These are phyloP conservation scores for Cheilosia pagana DNA, from an alignment of 2,888 invertebrate species.

Conservation along the genomic window DNA sequence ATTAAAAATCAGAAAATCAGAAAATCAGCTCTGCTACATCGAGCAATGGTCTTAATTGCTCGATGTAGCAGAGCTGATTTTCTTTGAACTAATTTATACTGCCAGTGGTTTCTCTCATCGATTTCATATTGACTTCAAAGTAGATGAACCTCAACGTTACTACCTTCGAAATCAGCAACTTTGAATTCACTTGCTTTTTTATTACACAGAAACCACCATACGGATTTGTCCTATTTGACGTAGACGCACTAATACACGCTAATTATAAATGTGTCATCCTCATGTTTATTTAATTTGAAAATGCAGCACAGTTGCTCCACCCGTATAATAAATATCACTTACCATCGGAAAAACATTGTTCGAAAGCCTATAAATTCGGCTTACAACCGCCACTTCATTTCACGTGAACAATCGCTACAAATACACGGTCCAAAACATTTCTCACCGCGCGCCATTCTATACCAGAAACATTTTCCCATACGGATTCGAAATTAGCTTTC, in stretches of 20 bases:
- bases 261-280: not conserved
- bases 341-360: conserved; percentile 15
- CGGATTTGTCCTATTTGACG: too few relatives aligned
- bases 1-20: too few relatives aligned
- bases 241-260: not conserved
- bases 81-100: too few relatives aligned
- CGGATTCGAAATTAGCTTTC: conserved; percentile 61
- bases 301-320: conserved; percentile 11
- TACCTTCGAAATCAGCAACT: too few relatives aligned
- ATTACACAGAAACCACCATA: too few relatives aligned
- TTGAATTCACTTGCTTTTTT: too few relatives aligned
- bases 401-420: not conserved
- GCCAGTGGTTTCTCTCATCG: too few relatives aligned
- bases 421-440: conserved; percentile 5
- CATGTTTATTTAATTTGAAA: not conserved
- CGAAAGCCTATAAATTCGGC: conserved; percentile 26
- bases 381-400: conserved; percentile 35
- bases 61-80: too few relatives aligned
- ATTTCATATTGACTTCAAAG: too few relatives aligned
- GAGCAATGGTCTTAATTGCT: too few relatives aligned
- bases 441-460: conserved; percentile 22
- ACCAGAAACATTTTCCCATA: conserved; percentile 46
- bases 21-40: too few relatives aligned
- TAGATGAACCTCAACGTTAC: too few relatives aligned
- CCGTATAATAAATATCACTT: conserved; percentile 37